phyloP scores from a whole-genome alignment of 2,888 invertebrate species.

The Falcaria lacertinaria region DNA sequence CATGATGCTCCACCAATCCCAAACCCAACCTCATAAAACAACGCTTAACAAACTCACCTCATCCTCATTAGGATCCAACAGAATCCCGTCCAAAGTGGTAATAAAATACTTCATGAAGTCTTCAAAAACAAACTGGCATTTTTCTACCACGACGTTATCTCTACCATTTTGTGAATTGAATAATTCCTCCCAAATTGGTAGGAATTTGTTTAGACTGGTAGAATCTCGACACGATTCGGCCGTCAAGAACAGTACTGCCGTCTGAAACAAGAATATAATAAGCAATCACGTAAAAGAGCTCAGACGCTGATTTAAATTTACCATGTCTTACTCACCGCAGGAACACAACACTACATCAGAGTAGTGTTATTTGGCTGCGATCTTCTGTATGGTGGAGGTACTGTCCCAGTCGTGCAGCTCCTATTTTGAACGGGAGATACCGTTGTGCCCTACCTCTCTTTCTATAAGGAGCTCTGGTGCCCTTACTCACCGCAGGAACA shows the following conservation, averaged over 20 bases:
- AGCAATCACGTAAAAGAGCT: not conserved
- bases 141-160: slow-evolving; percentile 15
- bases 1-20: too few species aligned
- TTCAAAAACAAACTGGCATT: slow-evolving; percentile 17
- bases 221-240: slow-evolving; percentile 23
- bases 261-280: slow-evolving; percentile 20
- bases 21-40: not conserved
- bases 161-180: slow-evolving; percentile 20
- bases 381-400: too few species aligned
- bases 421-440: too few species aligned
- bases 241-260: slow-evolving; percentile 28
- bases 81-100: slow-evolving; percentile 11
- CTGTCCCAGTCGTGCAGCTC: too few species aligned
- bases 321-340: too few species aligned
- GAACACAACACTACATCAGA: too few species aligned
- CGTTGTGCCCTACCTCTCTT: too few species aligned
- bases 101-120: slow-evolving; percentile 20
- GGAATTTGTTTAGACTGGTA: slow-evolving; percentile 17
- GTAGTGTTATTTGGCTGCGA: too few species aligned
- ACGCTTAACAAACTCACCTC: not conserved
- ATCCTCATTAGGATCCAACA: slow-evolving; percentile 11
- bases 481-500: too few species aligned
- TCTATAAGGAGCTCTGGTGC: too few species aligned
- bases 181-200: slow-evolving; percentile 35
- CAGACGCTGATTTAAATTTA: too few species aligned